Conservation (phyloP, 1,140 invertebrate species). For the Leptopilina clavipes region DNA sequence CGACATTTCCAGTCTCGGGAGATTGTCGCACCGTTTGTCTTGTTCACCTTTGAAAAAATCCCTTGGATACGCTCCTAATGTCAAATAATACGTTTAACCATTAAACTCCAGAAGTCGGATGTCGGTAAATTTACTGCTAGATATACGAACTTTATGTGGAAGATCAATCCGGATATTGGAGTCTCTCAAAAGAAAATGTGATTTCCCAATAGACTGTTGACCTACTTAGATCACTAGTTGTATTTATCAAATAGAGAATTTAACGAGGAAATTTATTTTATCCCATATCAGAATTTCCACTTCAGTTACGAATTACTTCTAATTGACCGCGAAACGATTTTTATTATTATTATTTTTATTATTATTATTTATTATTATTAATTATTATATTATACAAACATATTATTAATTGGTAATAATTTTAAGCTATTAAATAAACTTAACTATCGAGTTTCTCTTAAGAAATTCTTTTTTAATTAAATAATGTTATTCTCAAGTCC, state of each 20-base stretch:
- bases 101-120: neutral
- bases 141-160: conserved; percentile 24
- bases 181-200: conserved; percentile 9
- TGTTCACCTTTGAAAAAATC: conserved; percentile 9
- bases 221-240: neutral
- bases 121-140: conserved; percentile 5
- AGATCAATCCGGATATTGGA: conserved; percentile 34
- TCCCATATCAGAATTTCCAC: neutral
- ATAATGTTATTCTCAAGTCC: too few relatives aligned
- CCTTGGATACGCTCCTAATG: neutral
- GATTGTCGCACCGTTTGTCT: conserved; percentile 13
- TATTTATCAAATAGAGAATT: conserved; percentile 2
- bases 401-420: too few relatives aligned
- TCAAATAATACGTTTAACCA: conserved; percentile 24
- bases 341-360: neutral
- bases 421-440: too few relatives aligned
- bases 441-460: too few relatives aligned
- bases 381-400: too few relatives aligned
- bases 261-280: neutral
- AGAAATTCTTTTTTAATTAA: too few relatives aligned
- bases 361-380: too few relatives aligned
- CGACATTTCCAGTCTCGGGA: conserved; percentile 46
- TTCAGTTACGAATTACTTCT: neutral
- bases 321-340: neutral
- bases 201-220: conserved; percentile 30